Conservation (phyloP, 23 tunicate genomes). For the Styela clava region DNA sequence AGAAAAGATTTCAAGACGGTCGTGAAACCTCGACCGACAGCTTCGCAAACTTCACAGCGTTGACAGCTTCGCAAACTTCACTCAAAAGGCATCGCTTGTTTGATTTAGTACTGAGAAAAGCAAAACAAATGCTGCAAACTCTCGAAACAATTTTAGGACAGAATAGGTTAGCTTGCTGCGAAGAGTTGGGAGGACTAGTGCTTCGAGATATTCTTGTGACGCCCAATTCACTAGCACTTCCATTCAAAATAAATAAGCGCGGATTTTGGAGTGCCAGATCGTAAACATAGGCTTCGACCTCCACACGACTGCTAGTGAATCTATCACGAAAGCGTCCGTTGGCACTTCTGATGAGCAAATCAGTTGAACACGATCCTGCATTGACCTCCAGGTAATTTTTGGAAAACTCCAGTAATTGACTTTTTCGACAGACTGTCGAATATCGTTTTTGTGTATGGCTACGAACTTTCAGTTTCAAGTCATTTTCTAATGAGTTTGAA, state of each 20-base stretch:
- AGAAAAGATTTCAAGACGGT: slow-evolving; percentile 1
- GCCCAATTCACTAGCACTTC: slow-evolving; percentile 35
- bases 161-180: neutral
- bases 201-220: neutral
- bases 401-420: neutral
- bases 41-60: too few species aligned
- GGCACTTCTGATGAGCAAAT: slow-evolving; percentile 20
- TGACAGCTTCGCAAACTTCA: slow-evolving; percentile 14
- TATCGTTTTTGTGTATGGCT: neutral
- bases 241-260: neutral
- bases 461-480: neutral
- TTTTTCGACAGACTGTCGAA: neutral
- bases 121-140: neutral
- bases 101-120: slow-evolving; percentile 14
- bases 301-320: slow-evolving; percentile 49
- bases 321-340: slow-evolving; percentile 28
- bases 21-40: too few species aligned
- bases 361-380: slow-evolving; percentile 32
- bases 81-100: slow-evolving; percentile 16
- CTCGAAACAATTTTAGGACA: slow-evolving; percentile 18
- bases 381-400: neutral
- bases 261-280: slow-evolving; percentile 27
- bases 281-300: slow-evolving; percentile 46
- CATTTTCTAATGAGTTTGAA: too few species aligned
- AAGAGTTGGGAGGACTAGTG: too few species aligned